Base-by-base conservation (phyloP, 2,797 vertebrate genomes). In the Malacoctenus gilli region DNA sequence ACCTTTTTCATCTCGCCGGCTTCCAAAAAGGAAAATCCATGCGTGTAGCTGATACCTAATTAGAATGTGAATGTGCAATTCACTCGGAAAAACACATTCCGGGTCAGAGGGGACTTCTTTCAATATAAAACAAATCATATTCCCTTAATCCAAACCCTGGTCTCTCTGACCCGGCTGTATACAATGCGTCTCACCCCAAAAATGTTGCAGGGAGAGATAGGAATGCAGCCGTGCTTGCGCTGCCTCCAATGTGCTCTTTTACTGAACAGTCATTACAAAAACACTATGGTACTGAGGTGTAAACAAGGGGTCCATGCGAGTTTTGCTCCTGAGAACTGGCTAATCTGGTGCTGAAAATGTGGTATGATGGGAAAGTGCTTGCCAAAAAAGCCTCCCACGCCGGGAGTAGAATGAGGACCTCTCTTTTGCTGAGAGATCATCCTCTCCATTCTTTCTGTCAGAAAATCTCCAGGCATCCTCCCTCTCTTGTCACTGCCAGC, bases 331-430 rank as follows among this genome's bases (percentile, higher is more conserved):
- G 84, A 88, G 86, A 85, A 77, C 63, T 40, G 53, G 85, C 82
- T 92, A 92, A 93, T 92, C 90, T 92, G 88, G 77, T 86, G 81
- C 81, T 79, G 85, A 81, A 89, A 90, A 89, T 80, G 64, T 75
- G 75, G 76, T 82, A 77, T 73, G 83, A 87, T 85, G 79, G 82
- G 77, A 68, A 76, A 72, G 46, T 60, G 56, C 72, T 75, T 65
- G 88, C 89, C 89, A 91, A 90, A 85, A n/a, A 62, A 73, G 68
- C 73, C 79, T 80, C 74, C 86, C 72, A 80, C 68, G 59, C 64
- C 54, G 78, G 72, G 82, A 87, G 75, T 64, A 81, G 84, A 84
- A 90, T 68, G 69, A 86, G 83, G 85, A 83, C 81, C 86, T 82
- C 79, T 87, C 84, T 85, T 85, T 90, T 83, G 75, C 85, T 69